phyloP scores from a whole-genome alignment of 2,797 vertebrate genomes.

The Eulemur rubriventer region DNA sequence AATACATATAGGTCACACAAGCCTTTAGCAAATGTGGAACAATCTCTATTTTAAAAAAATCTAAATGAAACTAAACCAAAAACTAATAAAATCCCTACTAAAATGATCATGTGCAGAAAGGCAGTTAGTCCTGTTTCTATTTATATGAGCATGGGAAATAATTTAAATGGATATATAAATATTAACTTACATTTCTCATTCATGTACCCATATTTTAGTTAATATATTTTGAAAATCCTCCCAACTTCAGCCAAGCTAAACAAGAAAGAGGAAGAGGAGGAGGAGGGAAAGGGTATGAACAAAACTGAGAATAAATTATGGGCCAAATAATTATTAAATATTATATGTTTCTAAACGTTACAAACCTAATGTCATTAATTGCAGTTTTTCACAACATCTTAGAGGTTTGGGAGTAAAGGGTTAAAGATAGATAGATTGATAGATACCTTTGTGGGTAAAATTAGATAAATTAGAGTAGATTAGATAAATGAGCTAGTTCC shows the following conservation, averaged over 20 bases:
- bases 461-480: neutral
- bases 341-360: neutral
- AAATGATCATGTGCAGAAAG: neutral
- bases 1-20: neutral
- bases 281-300: neutral
- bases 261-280: neutral
- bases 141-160: neutral
- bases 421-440: neutral
- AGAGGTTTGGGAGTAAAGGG: neutral
- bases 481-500: neutral
- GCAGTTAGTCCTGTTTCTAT: neutral
- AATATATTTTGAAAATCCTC: neutral
- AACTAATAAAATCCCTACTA: neutral
- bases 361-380: neutral
- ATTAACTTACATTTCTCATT: neutral
- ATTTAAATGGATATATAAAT: constrained; percentile 10
- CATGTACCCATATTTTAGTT: neutral
- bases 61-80: constrained; percentile 14
- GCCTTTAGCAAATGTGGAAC: neutral
- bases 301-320: neutral
- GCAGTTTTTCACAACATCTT: neutral
- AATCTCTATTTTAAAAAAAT: neutral
- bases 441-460: neutral
- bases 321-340: neutral
- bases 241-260: neutral